phyloP scores from a whole-genome alignment of 2,113 vertebrate genomes.

The Forbesichthys agassizii region DNA sequence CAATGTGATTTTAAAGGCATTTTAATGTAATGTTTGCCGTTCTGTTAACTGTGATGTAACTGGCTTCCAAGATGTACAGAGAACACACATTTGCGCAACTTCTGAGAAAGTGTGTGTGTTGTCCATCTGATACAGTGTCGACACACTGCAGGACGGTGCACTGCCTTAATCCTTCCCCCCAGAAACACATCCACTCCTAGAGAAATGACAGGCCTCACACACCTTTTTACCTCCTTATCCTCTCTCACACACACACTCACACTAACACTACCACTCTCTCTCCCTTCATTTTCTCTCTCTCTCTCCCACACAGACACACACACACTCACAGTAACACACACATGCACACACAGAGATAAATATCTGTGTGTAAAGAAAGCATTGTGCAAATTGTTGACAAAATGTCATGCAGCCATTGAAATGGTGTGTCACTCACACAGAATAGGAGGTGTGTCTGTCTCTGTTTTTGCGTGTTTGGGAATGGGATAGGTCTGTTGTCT shows the following conservation, averaged over 20 bases:
- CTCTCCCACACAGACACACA: background rate
- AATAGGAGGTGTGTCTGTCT: slow-evolving; percentile 4
- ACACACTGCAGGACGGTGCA: background rate
- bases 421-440: slow-evolving; percentile 4
- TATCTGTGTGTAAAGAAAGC: background rate
- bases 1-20: no score
- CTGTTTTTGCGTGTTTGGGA: background rate
- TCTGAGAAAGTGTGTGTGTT: slow-evolving; percentile 3
- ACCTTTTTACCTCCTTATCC: no score
- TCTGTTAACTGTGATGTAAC: background rate
- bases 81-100: slow-evolving; percentile 1
- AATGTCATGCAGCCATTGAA: background rate
- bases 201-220: no score
- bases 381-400: background rate
- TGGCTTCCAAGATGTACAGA: background rate
- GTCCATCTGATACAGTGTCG: background rate
- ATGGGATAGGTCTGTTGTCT: background rate
- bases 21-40: slow-evolving; percentile 3
- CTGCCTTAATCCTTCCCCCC: no score
- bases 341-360: background rate
- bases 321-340: no score
- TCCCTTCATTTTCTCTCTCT: no score
- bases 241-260: background rate
- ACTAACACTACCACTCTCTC: no score
- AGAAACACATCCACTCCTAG: no score